These are phyloP conservation scores for Rattus rattus DNA, from an alignment of 2,113 vertebrate genomes.

Conservation along the genomic window DNA sequence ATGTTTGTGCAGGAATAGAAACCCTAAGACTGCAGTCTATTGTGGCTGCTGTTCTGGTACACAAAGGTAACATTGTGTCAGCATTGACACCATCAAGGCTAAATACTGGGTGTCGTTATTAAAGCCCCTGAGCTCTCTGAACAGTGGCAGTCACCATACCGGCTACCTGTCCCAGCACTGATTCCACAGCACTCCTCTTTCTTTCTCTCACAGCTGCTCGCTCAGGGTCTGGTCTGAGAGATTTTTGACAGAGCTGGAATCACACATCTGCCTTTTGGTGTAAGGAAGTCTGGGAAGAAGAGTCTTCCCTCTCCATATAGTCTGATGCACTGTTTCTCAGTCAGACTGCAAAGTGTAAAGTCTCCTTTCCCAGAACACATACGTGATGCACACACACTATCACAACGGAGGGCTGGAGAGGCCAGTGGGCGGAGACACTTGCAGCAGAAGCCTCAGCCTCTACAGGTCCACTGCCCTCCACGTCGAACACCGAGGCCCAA, in stretches of 20 bases:
- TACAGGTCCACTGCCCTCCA: neutral
- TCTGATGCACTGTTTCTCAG: neutral
- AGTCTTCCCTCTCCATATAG: neutral
- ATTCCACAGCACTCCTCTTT: neutral
- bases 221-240: constrained; percentile 1
- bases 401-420: neutral
- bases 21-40: neutral
- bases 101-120: neutral
- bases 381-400: neutral
- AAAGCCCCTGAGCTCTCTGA: neutral
- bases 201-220: neutral
- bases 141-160: neutral
- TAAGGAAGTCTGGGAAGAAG: neutral
- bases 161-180: neutral
- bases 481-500: no score
- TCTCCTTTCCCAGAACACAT: neutral
- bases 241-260: neutral
- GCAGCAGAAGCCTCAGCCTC: neutral
- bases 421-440: neutral
- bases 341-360: neutral
- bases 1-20: no score
- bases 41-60: neutral
- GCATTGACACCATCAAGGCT: neutral
- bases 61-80: neutral
- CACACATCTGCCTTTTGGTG: neutral